phyloP scores from a whole-genome alignment of 2,113 vertebrate species.

The Pterocles orientalis region DNA sequence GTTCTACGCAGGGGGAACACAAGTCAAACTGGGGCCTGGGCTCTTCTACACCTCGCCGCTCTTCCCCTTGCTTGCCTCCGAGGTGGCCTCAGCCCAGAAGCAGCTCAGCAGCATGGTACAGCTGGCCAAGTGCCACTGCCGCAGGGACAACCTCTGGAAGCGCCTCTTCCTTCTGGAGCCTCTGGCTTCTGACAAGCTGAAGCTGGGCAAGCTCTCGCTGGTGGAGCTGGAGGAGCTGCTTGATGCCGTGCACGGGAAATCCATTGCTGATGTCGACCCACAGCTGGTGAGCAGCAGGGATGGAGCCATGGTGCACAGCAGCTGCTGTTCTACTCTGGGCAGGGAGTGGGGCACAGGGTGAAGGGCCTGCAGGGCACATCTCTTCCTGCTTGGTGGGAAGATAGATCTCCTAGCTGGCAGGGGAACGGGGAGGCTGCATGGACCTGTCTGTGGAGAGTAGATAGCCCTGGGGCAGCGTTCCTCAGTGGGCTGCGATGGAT shows the following conservation, averaged over 20 bases:
- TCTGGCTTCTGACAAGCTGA: slow-evolving; percentile 89
- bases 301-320: neutral
- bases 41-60: slow-evolving; percentile 82
- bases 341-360: neutral
- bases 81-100: slow-evolving; percentile 85
- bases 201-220: slow-evolving; percentile 89
- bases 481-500: neutral
- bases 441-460: neutral
- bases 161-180: slow-evolving; percentile 95
- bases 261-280: slow-evolving; percentile 91
- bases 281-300: slow-evolving; percentile 85
- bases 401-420: neutral
- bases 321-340: neutral
- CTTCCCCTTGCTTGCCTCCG: slow-evolving; percentile 88
- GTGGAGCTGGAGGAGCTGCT: slow-evolving; percentile 94
- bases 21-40: slow-evolving; percentile 66
- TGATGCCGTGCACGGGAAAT: slow-evolving; percentile 89
- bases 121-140: slow-evolving; percentile 94
- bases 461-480: neutral
- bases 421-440: neutral
- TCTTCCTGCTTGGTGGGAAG: neutral
- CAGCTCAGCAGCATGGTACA: slow-evolving; percentile 90
- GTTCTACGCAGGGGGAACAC: slow-evolving; percentile 65
- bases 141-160: slow-evolving; percentile 95
- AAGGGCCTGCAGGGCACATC: neutral